Percentiles rank a stretch among this genome's conserved stretches.
Evolutionary conservation across 1,140 invertebrate species (phyloP).

Genomic region (Cataglyphis hispanica): DNA sequence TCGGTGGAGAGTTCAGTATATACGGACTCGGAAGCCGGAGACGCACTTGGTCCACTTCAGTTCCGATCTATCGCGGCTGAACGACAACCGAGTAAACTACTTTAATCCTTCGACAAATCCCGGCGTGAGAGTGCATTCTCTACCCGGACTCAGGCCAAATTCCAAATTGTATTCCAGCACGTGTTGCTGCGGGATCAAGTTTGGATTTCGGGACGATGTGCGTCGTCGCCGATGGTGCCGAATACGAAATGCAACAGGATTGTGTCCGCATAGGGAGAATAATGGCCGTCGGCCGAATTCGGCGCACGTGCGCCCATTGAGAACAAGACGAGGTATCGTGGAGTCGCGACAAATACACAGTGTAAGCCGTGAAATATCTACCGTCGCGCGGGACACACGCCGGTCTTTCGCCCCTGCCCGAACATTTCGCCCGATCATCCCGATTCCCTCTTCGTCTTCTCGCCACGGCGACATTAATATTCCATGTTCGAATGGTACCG

Average conservation of each 20-base stretch:
- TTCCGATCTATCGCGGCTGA: conserved; percentile 64
- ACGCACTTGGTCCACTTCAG: conserved; percentile 4
- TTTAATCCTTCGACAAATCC: conserved; percentile 69
- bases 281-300: conserved; percentile 69
- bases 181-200: conserved; percentile 46
- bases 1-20: not conserved
- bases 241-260: conserved; percentile 77
- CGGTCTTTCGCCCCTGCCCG: not conserved
- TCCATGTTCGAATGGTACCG: not conserved
- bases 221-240: conserved; percentile 15
- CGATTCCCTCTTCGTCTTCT: not conserved
- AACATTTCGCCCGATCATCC: conserved; percentile 28
- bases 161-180: conserved; percentile 61
- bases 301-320: conserved; percentile 59
- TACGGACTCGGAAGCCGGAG: not conserved
- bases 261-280: conserved; percentile 65
- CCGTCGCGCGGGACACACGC: not conserved
- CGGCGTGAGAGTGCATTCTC: conserved; percentile 42
- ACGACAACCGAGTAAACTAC: conserved; percentile 67
- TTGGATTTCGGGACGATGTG: conserved; percentile 10
- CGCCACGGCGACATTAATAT: conserved; percentile 40
- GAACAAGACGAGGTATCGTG: conserved; percentile 42
- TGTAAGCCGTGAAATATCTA: conserved; percentile 4
- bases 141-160: conserved; percentile 34
- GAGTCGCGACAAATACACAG: conserved; percentile 52